These are phyloP conservation scores for Callosobruchus maculatus DNA, from an alignment of 2,888 invertebrate genomes.

Conservation along the genomic window DNA sequence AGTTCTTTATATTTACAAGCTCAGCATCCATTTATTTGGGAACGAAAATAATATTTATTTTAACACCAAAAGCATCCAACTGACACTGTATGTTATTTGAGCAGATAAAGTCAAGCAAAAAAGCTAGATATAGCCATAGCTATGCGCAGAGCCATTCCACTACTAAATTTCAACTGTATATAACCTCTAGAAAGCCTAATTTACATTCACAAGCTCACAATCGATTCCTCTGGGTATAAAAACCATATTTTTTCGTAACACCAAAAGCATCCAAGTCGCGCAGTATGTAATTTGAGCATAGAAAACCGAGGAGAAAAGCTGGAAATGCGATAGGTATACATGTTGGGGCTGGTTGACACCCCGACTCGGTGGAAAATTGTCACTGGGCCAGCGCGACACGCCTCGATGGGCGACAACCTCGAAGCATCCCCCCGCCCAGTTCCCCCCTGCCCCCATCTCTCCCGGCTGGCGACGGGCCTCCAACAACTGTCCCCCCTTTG, in stretches of 20 bases:
- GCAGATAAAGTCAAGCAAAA: no score
- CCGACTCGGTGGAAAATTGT: not conserved
- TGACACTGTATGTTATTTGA: no score
- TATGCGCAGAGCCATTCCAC: no score
- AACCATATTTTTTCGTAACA: not conserved
- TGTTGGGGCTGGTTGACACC: not conserved
- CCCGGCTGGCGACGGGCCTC: not conserved
- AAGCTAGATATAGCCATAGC: no score
- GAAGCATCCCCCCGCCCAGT: not conserved
- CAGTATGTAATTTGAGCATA: not conserved
- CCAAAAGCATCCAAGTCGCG: not conserved
- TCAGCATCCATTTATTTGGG: no score
- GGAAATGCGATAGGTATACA: not conserved
- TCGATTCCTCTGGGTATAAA: not conserved
- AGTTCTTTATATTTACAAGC: no score
- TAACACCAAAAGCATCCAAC: no score
- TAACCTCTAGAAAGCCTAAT: not conserved
- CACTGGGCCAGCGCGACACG: not conserved
- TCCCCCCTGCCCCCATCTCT: not conserved
- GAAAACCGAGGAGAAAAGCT: not conserved
- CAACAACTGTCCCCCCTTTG: not conserved
- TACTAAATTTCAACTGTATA: no score
- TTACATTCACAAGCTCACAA: not conserved
- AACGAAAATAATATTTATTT: no score
- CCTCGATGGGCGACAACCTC: not conserved